Conservation (phyloP, 2,113 vertebrate species). For the Tetrao urogallus region DNA sequence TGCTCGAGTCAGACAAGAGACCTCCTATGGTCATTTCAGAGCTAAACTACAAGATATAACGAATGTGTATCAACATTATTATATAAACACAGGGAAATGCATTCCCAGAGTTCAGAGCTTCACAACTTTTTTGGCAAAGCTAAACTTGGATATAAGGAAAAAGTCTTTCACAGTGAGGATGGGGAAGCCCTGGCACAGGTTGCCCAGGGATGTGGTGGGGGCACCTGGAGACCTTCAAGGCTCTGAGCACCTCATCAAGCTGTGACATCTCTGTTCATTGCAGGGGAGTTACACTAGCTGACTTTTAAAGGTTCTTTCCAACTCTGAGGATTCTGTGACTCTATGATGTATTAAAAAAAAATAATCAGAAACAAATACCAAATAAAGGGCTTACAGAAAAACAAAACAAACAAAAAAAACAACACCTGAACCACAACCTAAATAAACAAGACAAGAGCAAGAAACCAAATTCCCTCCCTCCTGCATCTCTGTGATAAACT, state of each 20-base stretch:
- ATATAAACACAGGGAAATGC: not conserved
- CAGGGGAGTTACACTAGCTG: too few relatives aligned
- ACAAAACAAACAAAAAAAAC: not conserved
- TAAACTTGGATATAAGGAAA: not conserved
- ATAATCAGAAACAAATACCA: not conserved
- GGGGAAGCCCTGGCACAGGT: too few relatives aligned
- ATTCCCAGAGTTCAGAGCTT: not conserved
- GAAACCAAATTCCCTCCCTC: not conserved
- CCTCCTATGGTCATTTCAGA: not conserved
- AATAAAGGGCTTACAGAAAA: not conserved
- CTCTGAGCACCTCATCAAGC: too few relatives aligned
- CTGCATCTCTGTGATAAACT: not conserved
- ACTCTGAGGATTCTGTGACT: too few relatives aligned
- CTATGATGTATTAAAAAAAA: not conserved
- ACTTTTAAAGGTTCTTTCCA: too few relatives aligned
- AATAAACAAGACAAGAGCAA: not conserved
- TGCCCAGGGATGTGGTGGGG: too few relatives aligned
- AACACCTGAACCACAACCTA: not conserved
- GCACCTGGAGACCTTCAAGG: too few relatives aligned
- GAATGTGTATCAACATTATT: not conserved
- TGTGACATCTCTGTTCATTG: too few relatives aligned
- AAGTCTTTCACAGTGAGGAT: too few relatives aligned
- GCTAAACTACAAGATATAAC: not conserved
- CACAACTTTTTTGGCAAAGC: not conserved
- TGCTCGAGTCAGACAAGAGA: not conserved